Evolutionary conservation across 2,113 vertebrate species (phyloP), one percentile per base, ranked within the genome.

Genomic region (Hydrolagus affinis): DNA sequence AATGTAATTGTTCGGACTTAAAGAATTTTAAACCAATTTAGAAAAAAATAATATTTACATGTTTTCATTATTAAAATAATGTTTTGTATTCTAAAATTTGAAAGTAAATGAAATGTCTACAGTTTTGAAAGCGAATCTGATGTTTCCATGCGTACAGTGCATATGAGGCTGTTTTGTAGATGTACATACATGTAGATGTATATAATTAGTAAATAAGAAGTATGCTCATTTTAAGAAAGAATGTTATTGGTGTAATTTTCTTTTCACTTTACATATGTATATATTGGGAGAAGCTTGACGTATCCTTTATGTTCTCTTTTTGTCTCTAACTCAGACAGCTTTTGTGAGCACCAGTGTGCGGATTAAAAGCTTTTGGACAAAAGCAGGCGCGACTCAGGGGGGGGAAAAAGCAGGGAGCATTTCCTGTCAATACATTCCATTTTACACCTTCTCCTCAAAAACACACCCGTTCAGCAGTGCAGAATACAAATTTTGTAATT

Each of bases 371-470:
- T 93, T 83, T 94, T 93, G 93, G 91, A 95, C 92, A 93, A 94
- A 94, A 94, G 92, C 93, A 92, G 92, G 90, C 90, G 88, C 86
- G 90, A 89, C 88, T 90, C 88, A 87, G 83, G 87, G 87, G 71
- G 86, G 86, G 85, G 59, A 57, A 86, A 85, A 80, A 88, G 90
- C 89, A 87, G 88, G 89, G 90, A 89, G 90, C 89, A 89, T 93
- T 95, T 95, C 91, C 94, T 95, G 92, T 94, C 93, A 93, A 91
- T 91, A 90, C 93, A 94, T 94, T 94, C 92, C 92, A 91, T 90
- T 93, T 92, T 87, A 32, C 62, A 66, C 78, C 62, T 9, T 21
- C 57, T 86, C 88, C 89, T 88, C 90, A 91, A 88, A 89, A 87
- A 87, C 87, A 87, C 88, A 88, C 89, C 88, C 87, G 87, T 86